Evolutionary conservation across 2,113 vertebrate species (phyloP).

Genomic region (human (Homo sapiens)): GRCh38 chr21:40878001-40878500

Average conservation of each 20-base stretch:
- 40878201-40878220: not conserved
- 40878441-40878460: fast-evolving
- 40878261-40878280: not conserved
- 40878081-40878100: not conserved
- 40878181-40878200: not conserved
- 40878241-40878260: not conserved
- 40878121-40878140: not conserved
- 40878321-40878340: not conserved
- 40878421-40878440: not conserved
- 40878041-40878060: not conserved
- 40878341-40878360: not conserved
- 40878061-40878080: not conserved
- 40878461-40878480: not conserved
- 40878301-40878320: not conserved
- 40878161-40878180: not conserved
- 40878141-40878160: not conserved
- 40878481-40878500: too few relatives aligned
- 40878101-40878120: not conserved
- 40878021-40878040: not conserved
- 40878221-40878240: not conserved
- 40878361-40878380: fast-evolving
- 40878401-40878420: fast-evolving
- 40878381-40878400: fast-evolving
- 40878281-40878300: not conserved
- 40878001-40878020: not conserved